Conservation (phyloP, 2,113 vertebrate species). For the Myotis brandtii region DNA sequence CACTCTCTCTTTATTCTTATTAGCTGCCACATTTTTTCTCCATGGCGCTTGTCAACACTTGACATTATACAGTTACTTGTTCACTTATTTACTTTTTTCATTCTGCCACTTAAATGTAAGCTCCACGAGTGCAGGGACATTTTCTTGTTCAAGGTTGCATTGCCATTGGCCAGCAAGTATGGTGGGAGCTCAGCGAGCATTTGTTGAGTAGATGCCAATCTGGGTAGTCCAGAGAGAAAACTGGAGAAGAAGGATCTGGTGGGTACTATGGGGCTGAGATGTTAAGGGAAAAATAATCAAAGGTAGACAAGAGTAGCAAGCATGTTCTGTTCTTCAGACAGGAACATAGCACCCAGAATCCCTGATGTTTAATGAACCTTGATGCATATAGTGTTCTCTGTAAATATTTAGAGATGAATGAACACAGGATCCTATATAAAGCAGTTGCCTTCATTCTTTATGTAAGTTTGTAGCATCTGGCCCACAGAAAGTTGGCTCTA, state of each 20-base stretch:
- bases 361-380: neutral
- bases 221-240: neutral
- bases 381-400: neutral
- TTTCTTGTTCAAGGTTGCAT: neutral
- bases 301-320: neutral
- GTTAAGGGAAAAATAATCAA: too few species aligned
- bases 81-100: neutral
- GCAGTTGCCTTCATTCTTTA: neutral
- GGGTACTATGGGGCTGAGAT: too few species aligned
- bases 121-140: neutral
- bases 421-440: neutral
- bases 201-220: neutral
- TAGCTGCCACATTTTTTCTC: neutral
- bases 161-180: neutral
- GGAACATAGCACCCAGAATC: neutral
- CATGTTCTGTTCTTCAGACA: neutral
- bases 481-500: neutral
- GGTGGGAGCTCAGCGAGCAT: neutral
- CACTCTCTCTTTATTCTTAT: neutral
- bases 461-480: neutral
- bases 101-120: neutral
- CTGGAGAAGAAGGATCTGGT: neutral
- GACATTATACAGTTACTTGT: neutral
- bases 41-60: neutral
- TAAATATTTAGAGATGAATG: neutral